A percentile compares a stretch with the other conserved stretches of the same genome.
phyloP scores from a whole-genome alignment of 2,113 vertebrate species.

The Marmota monax region DNA sequence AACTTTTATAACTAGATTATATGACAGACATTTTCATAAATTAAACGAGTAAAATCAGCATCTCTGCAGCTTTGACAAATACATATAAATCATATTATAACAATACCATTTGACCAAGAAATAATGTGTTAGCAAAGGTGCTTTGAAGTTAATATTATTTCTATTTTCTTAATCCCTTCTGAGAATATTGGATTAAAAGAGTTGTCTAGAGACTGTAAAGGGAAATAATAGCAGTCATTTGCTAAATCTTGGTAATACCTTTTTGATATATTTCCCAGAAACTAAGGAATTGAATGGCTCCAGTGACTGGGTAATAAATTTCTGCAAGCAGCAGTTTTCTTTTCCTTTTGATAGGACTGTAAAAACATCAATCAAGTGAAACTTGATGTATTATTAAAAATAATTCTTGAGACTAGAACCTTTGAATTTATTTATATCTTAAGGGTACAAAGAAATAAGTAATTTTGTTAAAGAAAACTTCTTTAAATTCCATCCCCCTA shows the following conservation, averaged over 20 bases:
- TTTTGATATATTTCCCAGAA: constrained; percentile 3
- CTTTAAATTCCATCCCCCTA: background rate
- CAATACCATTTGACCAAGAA: constrained; percentile 36
- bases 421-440: background rate
- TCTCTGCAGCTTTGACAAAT: background rate
- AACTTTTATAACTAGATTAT: background rate
- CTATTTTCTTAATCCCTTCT: background rate
- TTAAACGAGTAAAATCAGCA: constrained; percentile 42
- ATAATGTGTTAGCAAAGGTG: background rate
- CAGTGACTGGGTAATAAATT: background rate
- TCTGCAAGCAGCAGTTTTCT: background rate
- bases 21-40: constrained; percentile 8
- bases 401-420: constrained; percentile 9
- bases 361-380: background rate
- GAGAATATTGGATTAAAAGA: constrained; percentile 37
- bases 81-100: constrained; percentile 27
- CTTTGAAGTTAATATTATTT: constrained; percentile 37
- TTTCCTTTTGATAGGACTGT: constrained; percentile 4
- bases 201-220: background rate
- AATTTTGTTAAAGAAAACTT: background rate
- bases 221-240: constrained; percentile 23
- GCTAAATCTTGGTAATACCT: background rate
- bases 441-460: background rate
- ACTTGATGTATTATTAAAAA: constrained; percentile 5
- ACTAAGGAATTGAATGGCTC: background rate